phyloP scores from a whole-genome alignment of 2,888 invertebrate genomes.

The Drosophila nigritarsus region DNA sequence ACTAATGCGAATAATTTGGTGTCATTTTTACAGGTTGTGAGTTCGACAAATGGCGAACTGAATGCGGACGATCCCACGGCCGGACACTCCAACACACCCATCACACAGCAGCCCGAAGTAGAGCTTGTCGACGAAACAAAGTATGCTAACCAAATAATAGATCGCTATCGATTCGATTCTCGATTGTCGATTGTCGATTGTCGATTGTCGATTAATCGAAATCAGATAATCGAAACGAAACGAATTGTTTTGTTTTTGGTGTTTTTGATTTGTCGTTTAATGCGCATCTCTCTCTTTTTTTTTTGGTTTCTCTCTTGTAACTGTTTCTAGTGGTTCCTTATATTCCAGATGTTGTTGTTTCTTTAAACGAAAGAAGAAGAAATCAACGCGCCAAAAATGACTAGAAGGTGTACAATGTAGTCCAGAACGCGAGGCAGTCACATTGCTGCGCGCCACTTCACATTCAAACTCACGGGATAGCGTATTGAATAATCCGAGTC shows the following conservation, averaged over 20 bases:
- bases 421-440: slow-evolving; percentile 88
- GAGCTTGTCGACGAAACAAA: slow-evolving; percentile 99
- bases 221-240: not conserved
- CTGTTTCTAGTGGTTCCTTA: slow-evolving; percentile 77
- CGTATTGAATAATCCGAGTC: slow-evolving; percentile 86
- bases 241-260: slow-evolving; percentile 36
- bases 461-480: slow-evolving; percentile 88
- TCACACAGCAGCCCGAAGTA: slow-evolving; percentile 96
- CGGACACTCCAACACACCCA: slow-evolving; percentile 98
- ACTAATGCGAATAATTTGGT: slow-evolving; percentile 49
- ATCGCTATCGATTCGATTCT: slow-evolving; percentile 23
- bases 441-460: slow-evolving; percentile 88
- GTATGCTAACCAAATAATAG: slow-evolving; percentile 88
- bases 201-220: slow-evolving; percentile 14
- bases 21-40: slow-evolving; percentile 91
- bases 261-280: slow-evolving; percentile 76
- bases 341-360: slow-evolving; percentile 97
- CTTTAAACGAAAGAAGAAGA: slow-evolving; percentile 99
- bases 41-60: slow-evolving; percentile 98
- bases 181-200: not conserved
- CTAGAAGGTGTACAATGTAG: slow-evolving; percentile 90
- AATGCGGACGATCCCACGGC: slow-evolving; percentile 98
- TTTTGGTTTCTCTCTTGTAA: slow-evolving; percentile 59
- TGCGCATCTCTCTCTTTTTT: slow-evolving; percentile 55
- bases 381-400: slow-evolving; percentile 96